Base-by-base conservation (phyloP, 2,888 invertebrate species). In the Biston betularia region DNA sequence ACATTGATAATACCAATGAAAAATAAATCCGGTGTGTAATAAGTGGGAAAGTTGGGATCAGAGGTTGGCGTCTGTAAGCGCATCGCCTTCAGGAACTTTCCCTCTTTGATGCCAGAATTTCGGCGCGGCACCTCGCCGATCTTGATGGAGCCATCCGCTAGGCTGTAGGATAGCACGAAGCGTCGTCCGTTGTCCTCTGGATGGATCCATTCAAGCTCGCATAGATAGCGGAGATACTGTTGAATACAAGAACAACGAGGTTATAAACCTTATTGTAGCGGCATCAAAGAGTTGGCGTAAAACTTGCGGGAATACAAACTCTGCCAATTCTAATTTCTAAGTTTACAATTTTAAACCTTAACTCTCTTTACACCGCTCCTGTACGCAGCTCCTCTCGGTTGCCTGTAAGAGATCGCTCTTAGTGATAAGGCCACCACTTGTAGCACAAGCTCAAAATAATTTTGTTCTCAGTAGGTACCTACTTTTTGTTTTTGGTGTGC, bases 11-110 rank as follows among this genome's bases (percentile, higher is more conserved):
- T 73, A 95, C 97, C 98, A 69, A 98, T 96, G 82, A 94, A 96
- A 82, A 98, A 97, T 89, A 97, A 97, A 42, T 95, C 95, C 0
- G 97, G 97, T 0, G 96, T 96, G 79, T 96, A 98, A 84, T 96
- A 97, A 4, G 95, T 94, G 0, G 97, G 97, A 79, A 96, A 95
- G 77, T 96, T 95, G 2, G 95, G 95, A 73, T 95, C 94, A 0
- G 95, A 95, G 0, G 95, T 95, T 0, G 97, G 97, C 71, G 97
- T 97, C 14, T 95, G 94, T 38, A 98, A 82, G 15, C 95, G 89
- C 76, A 94, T 95, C 45, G 96, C 84, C 72, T 95, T 95, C 54
- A 98, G 90, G 88, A 97, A 98, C 81, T 95, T 95, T 0, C 98
- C 98, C 59, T 96, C 97, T 15, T 78, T 79, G 65, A 97, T 96